A percentile compares a stretch with the other conserved stretches of the same genome.
Evolutionary conservation across 2,888 invertebrate genomes (phyloP).

Genomic region (Carpatolechia fugitivella): DNA sequence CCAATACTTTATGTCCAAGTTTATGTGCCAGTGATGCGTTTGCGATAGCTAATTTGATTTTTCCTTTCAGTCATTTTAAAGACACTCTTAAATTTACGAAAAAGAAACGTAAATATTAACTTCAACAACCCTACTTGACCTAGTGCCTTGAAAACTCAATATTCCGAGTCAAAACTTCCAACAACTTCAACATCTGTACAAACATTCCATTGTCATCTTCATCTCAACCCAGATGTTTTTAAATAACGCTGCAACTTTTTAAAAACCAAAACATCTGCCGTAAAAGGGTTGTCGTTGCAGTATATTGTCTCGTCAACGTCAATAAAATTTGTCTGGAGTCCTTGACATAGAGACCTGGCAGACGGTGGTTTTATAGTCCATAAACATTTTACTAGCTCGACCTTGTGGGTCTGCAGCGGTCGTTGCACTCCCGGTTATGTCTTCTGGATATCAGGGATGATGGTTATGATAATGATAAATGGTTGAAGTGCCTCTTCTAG

Average conservation of each 20-base stretch:
- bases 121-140: background rate
- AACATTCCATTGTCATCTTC: background rate
- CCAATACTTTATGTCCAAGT: background rate
- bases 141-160: background rate
- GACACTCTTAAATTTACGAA: too few relatives aligned
- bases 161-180: constrained; percentile 5
- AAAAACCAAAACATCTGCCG: constrained; percentile 30
- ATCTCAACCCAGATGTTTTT: background rate
- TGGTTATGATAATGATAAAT: constrained; percentile 29
- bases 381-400: constrained; percentile 78
- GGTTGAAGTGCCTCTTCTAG: constrained; percentile 7
- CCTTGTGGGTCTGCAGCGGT: constrained; percentile 78
- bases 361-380: constrained; percentile 75
- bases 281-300: constrained; percentile 34
- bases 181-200: background rate
- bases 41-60: constrained; percentile 1
- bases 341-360: constrained; percentile 76
- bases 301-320: constrained; percentile 57
- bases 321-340: constrained; percentile 72
- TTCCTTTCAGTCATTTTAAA: background rate
- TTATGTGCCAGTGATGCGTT: background rate
- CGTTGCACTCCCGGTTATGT: constrained; percentile 70
- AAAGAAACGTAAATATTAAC: too few relatives aligned
- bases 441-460: constrained; percentile 37
- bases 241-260: background rate